Evolutionary conservation across 1,140 invertebrate genomes (phyloP).

Genomic region (Portunus trituberculatus): DNA sequence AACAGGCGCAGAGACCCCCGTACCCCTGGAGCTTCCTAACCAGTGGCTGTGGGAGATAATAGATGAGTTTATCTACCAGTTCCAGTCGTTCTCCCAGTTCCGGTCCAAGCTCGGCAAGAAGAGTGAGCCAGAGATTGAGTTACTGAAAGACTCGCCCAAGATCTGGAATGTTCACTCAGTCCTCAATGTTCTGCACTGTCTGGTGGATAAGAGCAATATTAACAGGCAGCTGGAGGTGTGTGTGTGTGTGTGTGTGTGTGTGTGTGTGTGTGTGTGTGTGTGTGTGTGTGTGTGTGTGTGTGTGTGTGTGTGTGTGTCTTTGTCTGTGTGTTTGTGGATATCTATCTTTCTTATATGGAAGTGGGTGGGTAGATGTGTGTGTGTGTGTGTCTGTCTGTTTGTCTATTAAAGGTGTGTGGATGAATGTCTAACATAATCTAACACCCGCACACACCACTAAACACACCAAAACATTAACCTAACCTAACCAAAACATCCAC

Average conservation of each 20-base stretch:
- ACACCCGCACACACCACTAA: too few species aligned
- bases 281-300: too few species aligned
- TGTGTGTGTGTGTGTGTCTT: too few species aligned
- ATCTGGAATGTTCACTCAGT: conserved; percentile 99
- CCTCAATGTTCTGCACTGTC: conserved; percentile 97
- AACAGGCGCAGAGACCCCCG: conserved; percentile 90
- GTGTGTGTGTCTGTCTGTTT: too few species aligned
- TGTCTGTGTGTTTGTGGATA: too few species aligned
- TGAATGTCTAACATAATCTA: too few species aligned
- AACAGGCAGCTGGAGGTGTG: conserved; percentile 96
- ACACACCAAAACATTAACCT: too few species aligned
- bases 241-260: not conserved
- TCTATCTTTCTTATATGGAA: too few species aligned
- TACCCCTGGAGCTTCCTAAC: conserved; percentile 96
- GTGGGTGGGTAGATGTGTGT: too few species aligned
- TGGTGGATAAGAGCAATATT: conserved; percentile 99
- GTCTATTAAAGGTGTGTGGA: too few species aligned
- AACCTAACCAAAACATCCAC: too few species aligned
- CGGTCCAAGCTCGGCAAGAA: conserved; percentile 93
- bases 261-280: not conserved
- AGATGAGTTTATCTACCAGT: conserved; percentile 94
- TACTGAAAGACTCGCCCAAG: conserved; percentile 90
- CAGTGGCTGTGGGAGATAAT: conserved; percentile 99
- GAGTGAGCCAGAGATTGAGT: conserved; percentile 90
- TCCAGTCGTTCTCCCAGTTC: conserved; percentile 97